A percentile compares a stretch with the other conserved stretches of the same genome.
These are phyloP conservation scores for Rhynchomys soricoides DNA, from an alignment of 2,113 vertebrate genomes.

Conservation along the genomic window DNA sequence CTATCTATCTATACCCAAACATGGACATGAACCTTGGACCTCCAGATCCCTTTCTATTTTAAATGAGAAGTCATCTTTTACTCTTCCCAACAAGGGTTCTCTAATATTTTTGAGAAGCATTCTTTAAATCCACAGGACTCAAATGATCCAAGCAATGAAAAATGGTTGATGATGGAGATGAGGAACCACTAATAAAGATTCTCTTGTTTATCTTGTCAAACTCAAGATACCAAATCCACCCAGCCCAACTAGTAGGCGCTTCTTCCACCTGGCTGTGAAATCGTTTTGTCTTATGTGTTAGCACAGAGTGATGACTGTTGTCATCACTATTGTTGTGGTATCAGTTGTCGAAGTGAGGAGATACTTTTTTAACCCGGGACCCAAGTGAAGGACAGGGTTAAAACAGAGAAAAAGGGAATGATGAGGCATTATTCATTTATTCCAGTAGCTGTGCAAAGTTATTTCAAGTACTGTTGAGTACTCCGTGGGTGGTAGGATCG, in stretches of 20 bases:
- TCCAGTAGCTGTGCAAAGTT: neutral
- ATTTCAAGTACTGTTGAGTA: slow-evolving; percentile 17
- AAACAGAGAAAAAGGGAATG: neutral
- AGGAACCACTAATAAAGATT: neutral
- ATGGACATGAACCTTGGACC: neutral
- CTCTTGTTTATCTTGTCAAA: slow-evolving; percentile 35
- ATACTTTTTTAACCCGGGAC: slow-evolving; percentile 30
- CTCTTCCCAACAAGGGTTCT: neutral
- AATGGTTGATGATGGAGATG: neutral
- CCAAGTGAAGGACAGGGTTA: neutral
- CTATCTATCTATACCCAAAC: no score
- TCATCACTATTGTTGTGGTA: neutral
- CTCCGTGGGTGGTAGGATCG: slow-evolving; percentile 5
- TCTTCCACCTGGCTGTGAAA: neutral
- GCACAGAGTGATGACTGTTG: neutral
- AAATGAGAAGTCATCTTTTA: slow-evolving; percentile 16
- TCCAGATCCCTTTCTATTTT: neutral
- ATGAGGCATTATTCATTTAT: neutral
- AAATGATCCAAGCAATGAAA: slow-evolving; percentile 20
- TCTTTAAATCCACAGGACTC: slow-evolving; percentile 43
- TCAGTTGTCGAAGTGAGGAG: neutral
- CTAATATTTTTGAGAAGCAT: slow-evolving; percentile 9
- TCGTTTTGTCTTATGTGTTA: neutral
- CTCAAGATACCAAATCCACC: neutral
- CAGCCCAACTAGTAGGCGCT: neutral